Base-by-base conservation (phyloP, 2,113 vertebrate species). In the Siphamia tubifer region DNA sequence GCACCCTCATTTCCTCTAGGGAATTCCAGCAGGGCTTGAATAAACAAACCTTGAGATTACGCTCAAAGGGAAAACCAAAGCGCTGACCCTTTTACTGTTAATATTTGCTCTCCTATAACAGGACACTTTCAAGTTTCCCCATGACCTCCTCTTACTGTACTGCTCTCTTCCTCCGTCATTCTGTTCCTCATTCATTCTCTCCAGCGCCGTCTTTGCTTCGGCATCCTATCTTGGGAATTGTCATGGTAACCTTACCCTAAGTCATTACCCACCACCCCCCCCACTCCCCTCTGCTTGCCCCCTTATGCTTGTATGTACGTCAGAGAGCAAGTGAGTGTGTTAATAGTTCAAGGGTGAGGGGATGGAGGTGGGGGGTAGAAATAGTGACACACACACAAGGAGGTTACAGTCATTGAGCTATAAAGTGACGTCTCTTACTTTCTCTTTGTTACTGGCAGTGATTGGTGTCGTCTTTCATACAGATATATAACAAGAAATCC, bases 291-390 rank as follows among this genome's bases (percentile, higher is more conserved):
- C 15, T n/a, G 4, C 40, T 43, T 51, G 13, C 52, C 65, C 67
- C 71, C 65, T 74, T 32, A 38, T 53, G 52, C 60, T 62, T 69
- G 51, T 80, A 83, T 56, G 38, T 86, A 89, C 88, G 91, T 93
- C 92, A 93, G 86, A 89, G 90, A 87, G 77, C 40, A 47, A 90
- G 78, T 91, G 87, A 90, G 74, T 83, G 72, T 87, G 82, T 90
- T 87, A 82, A 83, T 68, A 74, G 69, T 81, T 74, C 25, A 13
- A 38, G 51, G 70, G 63, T 62, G 28, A 35, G 60, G 73, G 32
- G 55, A n/a, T n/a, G n/a, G n/a, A n/a, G n/a, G 15, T 38, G 31
- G 54, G 21, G 4, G 60, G 49, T 43, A 54, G 79, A 86, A 86
- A 89, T 74, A 80, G 74, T 83, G 89, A 91, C 87, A 89, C 86